Base-by-base conservation (phyloP, 2,113 vertebrate species). In the Coturnix japonica region DNA sequence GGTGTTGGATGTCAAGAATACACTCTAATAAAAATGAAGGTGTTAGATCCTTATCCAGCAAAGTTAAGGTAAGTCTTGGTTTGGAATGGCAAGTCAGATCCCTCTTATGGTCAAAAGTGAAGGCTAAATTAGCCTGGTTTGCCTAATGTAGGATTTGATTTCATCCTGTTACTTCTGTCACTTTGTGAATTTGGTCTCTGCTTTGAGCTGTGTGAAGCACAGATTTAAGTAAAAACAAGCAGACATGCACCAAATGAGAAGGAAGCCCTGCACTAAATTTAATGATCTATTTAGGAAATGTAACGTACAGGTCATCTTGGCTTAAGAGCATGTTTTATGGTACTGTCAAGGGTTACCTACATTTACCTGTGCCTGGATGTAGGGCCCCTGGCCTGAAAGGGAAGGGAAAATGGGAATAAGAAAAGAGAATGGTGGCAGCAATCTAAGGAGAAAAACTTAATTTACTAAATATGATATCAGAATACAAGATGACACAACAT, bases 1-100 rank as follows among this genome's bases (percentile, higher is more conserved):
- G 99, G 99, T 95, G 98, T 99, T 19, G 99, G 98, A 76, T 99
- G 99, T 94, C 99, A 99, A 79, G 99, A 99, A 93, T 99, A 99
- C 75, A 99, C 99, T 0, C 97, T 99, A 33, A 97, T 99, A 90
- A 99, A 99, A 97, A 98, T 99, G 98, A 99, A 99, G 97, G 97
- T 99, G 31, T 95, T 99, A 47, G 99, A 99, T 41, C 99, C 99
- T 13, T 99, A 98, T 81, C 99, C 99, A 14, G 78, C 97, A 41
- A 99, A 99, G 95, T 87, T 99, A 93, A 99, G 99, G 98, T 99
- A 98, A 41, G 98, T 89, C 85, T 94, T 51, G 51, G 37, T 37
- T 37, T 37, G n/a, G n/a, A 33, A 26, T 30, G n/a, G 59, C 44
- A 70, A 16, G 26, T 46, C 30, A 17, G 12, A 35, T 64, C 28